Evolutionary conservation across 2,888 invertebrate species (phyloP), one percentile per base, ranked within the genome.

Genomic region (Meta bourneti): DNA sequence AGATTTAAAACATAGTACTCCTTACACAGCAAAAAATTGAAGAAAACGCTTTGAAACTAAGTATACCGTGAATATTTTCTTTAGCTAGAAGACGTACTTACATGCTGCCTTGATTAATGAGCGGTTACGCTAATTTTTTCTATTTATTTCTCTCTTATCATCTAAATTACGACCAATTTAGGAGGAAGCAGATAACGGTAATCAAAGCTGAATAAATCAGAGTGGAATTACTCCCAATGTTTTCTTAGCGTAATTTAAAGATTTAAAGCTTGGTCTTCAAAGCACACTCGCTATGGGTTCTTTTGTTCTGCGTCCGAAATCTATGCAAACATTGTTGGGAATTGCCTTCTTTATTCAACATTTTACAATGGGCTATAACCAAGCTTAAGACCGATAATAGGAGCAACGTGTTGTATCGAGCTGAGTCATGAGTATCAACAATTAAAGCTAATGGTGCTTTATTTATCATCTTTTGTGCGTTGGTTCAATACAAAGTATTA

Each of bases 161-260:
- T 72, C 71, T 83, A 83, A 83, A 83, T 83, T 83, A 83, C 72
- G 83, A 52, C 20, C 83, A 72, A 72, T 83, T 83, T 72, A 83
- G 52, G 16, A 61, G 20, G 52, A 72, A n/a, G 71, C 20, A 51
- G 83, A 83, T 71, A 83, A 51, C 79, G 34, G 54, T 79, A 79
- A 79, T 79, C 79, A 79, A 79, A 77, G 51, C 77, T 51, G 77
- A 77, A 51, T 52, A 51, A 20, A 51, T n/a, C 51, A 52, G 77
- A 52, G 19, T n/a, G 52, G 52, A 77, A 77, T 77, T 61, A 20
- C 61, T 61, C 19, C 6, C 79, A 16, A 34, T 79, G 79, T 79
- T 79, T 79, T 79, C 79, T 79, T 79, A 79, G 61, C 61, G 79
- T 79, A 61, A 79, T 79, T 79, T 79, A 79, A 79, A 79, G 79